These are phyloP conservation scores for Chironomus tepperi DNA, from an alignment of 1,140 invertebrate species.

Conservation along the genomic window DNA sequence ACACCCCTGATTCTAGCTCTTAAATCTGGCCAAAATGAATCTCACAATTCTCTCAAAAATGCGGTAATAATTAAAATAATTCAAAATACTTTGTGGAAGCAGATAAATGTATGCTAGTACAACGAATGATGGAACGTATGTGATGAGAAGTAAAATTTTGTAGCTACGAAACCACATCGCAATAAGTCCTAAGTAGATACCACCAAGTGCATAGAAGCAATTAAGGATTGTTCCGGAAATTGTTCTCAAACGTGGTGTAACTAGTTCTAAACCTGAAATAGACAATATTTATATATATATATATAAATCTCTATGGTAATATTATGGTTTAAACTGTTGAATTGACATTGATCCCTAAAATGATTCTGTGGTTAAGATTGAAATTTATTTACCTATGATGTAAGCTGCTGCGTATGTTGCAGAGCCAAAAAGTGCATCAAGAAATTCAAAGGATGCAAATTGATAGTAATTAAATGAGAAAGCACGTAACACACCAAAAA, in stretches of 20 bases:
- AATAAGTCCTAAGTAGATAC: conserved; percentile 53
- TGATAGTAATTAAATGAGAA: conserved; percentile 54
- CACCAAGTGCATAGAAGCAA: conserved; percentile 60
- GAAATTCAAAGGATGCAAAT: conserved; percentile 54
- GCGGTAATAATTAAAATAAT: too few relatives aligned
- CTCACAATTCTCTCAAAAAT: background rate
- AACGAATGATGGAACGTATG: conserved; percentile 56
- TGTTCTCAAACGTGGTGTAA: conserved; percentile 62
- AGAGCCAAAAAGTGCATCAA: conserved; percentile 50
- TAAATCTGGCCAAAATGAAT: background rate
- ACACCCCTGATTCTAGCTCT: background rate
- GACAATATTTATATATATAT: background rate
- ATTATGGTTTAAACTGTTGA: too few relatives aligned
- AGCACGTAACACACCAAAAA: conserved; percentile 53
- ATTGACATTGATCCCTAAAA: too few relatives aligned
- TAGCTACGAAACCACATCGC: conserved; percentile 62
- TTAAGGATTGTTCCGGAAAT: conserved; percentile 62
- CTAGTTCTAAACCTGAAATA: conserved; percentile 57
- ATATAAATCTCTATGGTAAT: background rate
- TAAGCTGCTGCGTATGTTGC: conserved; percentile 55
- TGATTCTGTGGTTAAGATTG: background rate
- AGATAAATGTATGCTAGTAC: conserved; percentile 52
- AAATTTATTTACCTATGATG: conserved; percentile 34
- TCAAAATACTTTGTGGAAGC: conserved; percentile 46
- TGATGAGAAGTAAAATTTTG: conserved; percentile 54